Conservation (phyloP, 2,888 invertebrate genomes). For the Linnaemya vulpina region DNA sequence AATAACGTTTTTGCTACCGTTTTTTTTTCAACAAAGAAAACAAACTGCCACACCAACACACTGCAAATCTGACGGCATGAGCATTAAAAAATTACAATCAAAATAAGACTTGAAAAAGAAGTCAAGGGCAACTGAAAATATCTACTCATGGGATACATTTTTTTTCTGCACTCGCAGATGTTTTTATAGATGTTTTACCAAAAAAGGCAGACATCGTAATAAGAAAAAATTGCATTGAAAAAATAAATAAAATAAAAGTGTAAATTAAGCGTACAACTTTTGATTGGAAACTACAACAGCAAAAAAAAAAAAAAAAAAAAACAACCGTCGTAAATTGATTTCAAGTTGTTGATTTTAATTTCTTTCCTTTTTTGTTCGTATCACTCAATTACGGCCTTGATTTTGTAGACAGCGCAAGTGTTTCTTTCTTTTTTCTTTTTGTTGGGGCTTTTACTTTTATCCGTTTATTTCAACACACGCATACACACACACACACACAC, state of each 20-base stretch:
- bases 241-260: not conserved
- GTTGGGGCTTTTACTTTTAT: not conserved
- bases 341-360: constrained; percentile 25
- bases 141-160: constrained; percentile 3
- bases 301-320: not conserved
- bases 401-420: not conserved
- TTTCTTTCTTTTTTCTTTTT: not conserved
- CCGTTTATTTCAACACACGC: not conserved
- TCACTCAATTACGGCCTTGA: constrained; percentile 19
- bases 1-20: not conserved
- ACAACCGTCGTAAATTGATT: constrained; percentile 29
- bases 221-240: not conserved
- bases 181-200: not conserved
- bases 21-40: constrained; percentile 2
- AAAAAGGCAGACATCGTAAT: not conserved
- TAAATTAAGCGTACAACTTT: not conserved
- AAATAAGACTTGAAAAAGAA: constrained; percentile 37
- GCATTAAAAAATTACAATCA: not conserved
- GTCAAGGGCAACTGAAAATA: constrained; percentile 45
- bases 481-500: not conserved
- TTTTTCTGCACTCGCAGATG: not conserved
- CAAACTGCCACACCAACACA: constrained; percentile 12
- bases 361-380: not conserved
- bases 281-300: not conserved
- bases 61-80: not conserved